Evolutionary conservation across 2,113 vertebrate genomes (phyloP).

Genomic region (Aegotheles bennettii): DNA sequence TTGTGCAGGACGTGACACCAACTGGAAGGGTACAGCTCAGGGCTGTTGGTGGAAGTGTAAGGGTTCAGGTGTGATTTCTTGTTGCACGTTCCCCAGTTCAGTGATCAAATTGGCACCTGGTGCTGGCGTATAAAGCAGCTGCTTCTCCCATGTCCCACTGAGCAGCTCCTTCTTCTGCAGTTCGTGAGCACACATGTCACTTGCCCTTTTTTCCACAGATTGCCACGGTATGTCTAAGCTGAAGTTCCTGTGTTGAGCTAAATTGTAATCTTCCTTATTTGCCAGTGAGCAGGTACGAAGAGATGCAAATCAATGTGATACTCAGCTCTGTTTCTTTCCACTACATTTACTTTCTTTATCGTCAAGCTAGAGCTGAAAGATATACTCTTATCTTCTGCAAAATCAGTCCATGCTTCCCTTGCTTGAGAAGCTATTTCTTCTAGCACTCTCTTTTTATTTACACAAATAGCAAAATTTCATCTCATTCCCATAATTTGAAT

Average conservation of each 20-base stretch:
- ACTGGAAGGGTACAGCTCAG: neutral
- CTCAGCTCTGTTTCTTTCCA: neutral
- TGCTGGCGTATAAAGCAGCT: accelerated
- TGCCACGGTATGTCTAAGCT: neutral
- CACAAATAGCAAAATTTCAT: neutral
- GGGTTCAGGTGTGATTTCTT: neutral
- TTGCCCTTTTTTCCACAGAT: neutral
- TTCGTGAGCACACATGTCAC: neutral
- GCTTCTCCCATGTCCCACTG: neutral
- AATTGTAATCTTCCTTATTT: neutral
- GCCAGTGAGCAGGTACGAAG: neutral
- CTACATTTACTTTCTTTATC: neutral
- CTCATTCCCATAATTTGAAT: neutral
- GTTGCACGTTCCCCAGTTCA: accelerated
- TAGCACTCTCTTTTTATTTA: neutral
- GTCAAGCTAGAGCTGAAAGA: neutral
- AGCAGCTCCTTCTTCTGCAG: neutral
- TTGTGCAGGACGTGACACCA: neutral
- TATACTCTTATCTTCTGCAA: neutral
- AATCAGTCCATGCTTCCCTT: neutral
- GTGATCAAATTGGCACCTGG: neutral
- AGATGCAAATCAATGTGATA: neutral
- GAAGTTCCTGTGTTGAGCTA: neutral
- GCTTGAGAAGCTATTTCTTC: neutral
- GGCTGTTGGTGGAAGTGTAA: neutral